phyloP scores from a whole-genome alignment of 2,797 vertebrate species.

The Ctenochaetus hawaiiensis region DNA sequence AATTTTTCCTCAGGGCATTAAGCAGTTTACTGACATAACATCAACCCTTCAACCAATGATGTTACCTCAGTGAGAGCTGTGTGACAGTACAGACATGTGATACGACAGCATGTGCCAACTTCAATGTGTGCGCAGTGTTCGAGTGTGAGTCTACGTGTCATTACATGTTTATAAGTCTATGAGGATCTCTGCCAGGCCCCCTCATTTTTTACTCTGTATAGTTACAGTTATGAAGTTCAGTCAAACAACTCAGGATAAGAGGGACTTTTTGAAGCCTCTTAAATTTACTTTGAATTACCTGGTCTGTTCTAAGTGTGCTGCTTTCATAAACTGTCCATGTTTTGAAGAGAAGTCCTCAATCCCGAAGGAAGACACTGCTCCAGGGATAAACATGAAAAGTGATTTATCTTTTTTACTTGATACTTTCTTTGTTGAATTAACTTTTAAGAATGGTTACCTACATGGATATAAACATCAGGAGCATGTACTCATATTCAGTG shows the following conservation, averaged over 20 bases:
- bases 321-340: slow-evolving; percentile 11
- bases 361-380: not conserved
- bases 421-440: not conserved
- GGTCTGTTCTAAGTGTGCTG: not conserved
- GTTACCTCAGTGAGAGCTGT: not conserved
- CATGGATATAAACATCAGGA: not conserved
- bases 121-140: not conserved
- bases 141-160: not conserved
- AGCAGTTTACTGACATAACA: slow-evolving; percentile 2
- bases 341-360: not conserved
- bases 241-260: slow-evolving; percentile 1
- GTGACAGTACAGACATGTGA: not conserved
- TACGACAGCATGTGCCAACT: not conserved
- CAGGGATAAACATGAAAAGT: not conserved
- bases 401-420: not conserved
- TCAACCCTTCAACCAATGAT: not conserved
- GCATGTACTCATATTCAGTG: not conserved
- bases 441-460: not conserved
- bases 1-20: not conserved
- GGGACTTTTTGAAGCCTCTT: not conserved
- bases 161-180: not conserved
- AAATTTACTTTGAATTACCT: not conserved
- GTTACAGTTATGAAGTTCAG: not conserved
- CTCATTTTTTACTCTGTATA: not conserved
- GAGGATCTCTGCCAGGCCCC: not conserved